Evolutionary conservation across 2,797 vertebrate species (phyloP), one percentile per base, ranked within the genome.

Genomic region (Percopsis omiscomaycus): DNA sequence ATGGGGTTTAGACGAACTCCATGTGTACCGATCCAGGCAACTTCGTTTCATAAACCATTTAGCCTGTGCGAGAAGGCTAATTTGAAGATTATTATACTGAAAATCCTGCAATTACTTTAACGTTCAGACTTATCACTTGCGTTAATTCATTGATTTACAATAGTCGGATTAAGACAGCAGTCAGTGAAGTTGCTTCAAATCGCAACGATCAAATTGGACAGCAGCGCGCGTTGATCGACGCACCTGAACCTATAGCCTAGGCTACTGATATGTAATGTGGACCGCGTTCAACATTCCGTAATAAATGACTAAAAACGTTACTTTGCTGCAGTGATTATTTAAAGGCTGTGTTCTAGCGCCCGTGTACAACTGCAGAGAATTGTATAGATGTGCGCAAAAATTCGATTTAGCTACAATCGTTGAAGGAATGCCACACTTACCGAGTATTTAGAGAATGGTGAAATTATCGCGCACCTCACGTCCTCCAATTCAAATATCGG

Each of bases 351-450:
- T 69, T 29, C 45, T 72, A 52, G 66, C 65, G 61, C 62, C 0
- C 48, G 59, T 77, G 74, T 14, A 22, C 57, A 76, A 56, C 61
- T 66, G 67, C 64, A 62, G 15, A 74, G 58, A 16, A 58, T 1
- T 37, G 15, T 14, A 67, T 5, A 63, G 55, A 42, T 71, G 78
- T 65, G 79, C 77, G 59, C 68, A 71, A 10, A 51, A 51, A 22
- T 22, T 1, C 1, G 22, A 1, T 22, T 22, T 22, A 8, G 22
- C n/a, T 16, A 22, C n/a, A 16, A 50, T 51, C 8, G 8, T 16
- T 37, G 49, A 42, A 58, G 42, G 50, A 74, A 70, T 75, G 62
- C 73, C 62, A 66, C 74, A 84, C 89, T 90, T 86, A 91, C 90
- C 90, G 72, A 61, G 69, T 66, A 44, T 83, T 81, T 71, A 59